Base-by-base conservation (phyloP, 1,140 invertebrate species). In the Vanessa tameamea region DNA sequence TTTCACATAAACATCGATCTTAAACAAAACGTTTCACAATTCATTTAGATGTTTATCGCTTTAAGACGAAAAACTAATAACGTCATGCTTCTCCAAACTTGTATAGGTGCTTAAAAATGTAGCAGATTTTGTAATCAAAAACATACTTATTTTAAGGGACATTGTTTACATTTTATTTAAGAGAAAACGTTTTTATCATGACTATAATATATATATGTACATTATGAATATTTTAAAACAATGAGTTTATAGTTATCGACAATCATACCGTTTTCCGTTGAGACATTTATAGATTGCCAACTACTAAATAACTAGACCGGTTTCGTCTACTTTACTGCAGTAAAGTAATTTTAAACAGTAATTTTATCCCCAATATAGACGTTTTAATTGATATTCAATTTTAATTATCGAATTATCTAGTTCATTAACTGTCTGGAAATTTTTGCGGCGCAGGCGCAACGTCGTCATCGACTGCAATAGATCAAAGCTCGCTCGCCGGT, bases 21-120 rank as follows among this genome's bases (percentile, higher is more conserved):
- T 78, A 77, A 78, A 84, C 78, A 78, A 80, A 87, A 83, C 80
- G 78, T 78, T 83, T 79, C 79, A 81, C 72, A 86, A 85, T 85
- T 86, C 83, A 88, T 91, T 89, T 82, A 88, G 87, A 90, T 91
- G 75, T 91, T 87, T 88, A 88, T 88, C 86, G 82, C 75, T 88
- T 87, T 90, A 83, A 88, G 79, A 79, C 79, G 84, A 88, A 91
- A 84, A 85, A 82, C 83, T 87, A 87, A 89, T 89, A 88, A 82
- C 84, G 82, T 85, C 83, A 87, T 80, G 77, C 69, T 69, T 73
- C 67, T 71, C 57, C 64, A 69, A 72, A 73, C 73, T 76, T 75
- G 64, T 66, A 78, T 31, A 47, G 55, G 64, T 51, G 55, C 23
- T 72, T 76, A 70, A 77, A 76, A 75, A 71, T 80, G 66, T 76